Conservation (phyloP, 2,797 vertebrate species). For the Rhinogobio ventralis region DNA sequence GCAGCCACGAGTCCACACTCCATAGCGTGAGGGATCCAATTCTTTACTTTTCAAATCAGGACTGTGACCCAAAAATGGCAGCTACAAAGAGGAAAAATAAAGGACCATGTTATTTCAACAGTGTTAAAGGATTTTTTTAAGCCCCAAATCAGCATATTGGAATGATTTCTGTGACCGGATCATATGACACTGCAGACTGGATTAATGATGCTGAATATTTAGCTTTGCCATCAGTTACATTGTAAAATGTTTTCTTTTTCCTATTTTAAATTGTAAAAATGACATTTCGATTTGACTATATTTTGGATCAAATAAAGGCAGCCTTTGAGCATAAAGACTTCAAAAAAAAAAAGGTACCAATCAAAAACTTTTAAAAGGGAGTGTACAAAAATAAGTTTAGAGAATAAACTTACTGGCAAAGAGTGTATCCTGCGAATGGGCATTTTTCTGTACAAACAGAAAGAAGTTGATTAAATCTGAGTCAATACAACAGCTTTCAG, state of each 20-base stretch:
- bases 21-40: constrained; percentile 68
- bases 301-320: not conserved
- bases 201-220: too few relatives aligned
- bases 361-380: not conserved
- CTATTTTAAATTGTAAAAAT: too few relatives aligned
- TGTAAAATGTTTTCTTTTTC: too few relatives aligned
- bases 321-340: not conserved
- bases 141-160: too few relatives aligned
- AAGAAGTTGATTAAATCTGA: not conserved
- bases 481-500: not conserved
- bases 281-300: too few relatives aligned
- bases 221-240: too few relatives aligned
- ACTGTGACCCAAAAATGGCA: constrained; percentile 83
- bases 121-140: too few relatives aligned
- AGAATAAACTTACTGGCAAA: constrained; percentile 81
- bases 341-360: too few relatives aligned
- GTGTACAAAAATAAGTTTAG: not conserved
- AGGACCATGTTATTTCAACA: not conserved
- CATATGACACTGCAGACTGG: too few relatives aligned
- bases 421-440: constrained; percentile 84
- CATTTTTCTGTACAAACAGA: constrained; percentile 67
- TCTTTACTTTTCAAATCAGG: constrained; percentile 85
- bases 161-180: too few relatives aligned
- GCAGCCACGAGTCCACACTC: constrained; percentile 68
- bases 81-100: constrained; percentile 68